Evolutionary conservation across 35 echinoderm and acorn worm species (phyloP).

Genomic region (Ptychodera flava): DNA sequence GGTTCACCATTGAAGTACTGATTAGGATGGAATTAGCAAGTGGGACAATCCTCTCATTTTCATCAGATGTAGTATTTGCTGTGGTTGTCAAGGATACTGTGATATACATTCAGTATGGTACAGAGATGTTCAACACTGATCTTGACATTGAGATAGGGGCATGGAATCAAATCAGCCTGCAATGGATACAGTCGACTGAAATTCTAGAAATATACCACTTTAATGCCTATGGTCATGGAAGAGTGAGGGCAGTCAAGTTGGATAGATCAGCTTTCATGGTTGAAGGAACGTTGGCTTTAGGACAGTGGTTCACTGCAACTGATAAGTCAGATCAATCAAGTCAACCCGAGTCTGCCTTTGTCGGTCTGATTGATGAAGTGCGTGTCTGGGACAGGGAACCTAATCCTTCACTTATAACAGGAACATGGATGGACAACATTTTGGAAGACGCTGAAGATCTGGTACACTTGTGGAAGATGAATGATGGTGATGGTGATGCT

Average conservation of each 20-base stretch:
- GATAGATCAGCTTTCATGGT: conserved; percentile 5
- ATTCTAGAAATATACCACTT: conserved; percentile 79
- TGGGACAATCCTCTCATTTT: conserved; percentile 60
- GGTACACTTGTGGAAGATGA: conserved; percentile 60
- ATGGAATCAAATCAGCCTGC: conserved; percentile 67
- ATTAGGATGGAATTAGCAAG: conserved; percentile 20
- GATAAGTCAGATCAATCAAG: conserved; percentile 7
- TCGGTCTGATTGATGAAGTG: conserved; percentile 64
- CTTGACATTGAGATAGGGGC: conserved; percentile 15
- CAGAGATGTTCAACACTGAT: conserved; percentile 15
- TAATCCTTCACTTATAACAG: conserved; percentile 63
- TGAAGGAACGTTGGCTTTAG: conserved; percentile 41
- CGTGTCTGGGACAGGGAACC: conserved; percentile 58
- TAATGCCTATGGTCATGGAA: conserved; percentile 35
- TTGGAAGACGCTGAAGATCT: conserved; percentile 45
- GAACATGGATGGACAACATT: conserved; percentile 46
- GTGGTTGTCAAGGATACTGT: conserved; percentile 26
- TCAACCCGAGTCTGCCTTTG: conserved; percentile 24
- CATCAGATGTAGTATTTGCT: conserved; percentile 37
- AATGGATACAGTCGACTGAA: conserved; percentile 53
- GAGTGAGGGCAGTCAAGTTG: conserved; percentile 52
- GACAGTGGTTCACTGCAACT: conserved; percentile 35
- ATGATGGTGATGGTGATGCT: conserved; percentile 43
- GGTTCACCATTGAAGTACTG: conserved; percentile 63
- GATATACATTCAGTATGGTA: conserved; percentile 21